Evolutionary conservation across 1,140 invertebrate genomes (phyloP), one percentile per base, ranked within the genome.

Genomic region (Ceratina calcarata): DNA sequence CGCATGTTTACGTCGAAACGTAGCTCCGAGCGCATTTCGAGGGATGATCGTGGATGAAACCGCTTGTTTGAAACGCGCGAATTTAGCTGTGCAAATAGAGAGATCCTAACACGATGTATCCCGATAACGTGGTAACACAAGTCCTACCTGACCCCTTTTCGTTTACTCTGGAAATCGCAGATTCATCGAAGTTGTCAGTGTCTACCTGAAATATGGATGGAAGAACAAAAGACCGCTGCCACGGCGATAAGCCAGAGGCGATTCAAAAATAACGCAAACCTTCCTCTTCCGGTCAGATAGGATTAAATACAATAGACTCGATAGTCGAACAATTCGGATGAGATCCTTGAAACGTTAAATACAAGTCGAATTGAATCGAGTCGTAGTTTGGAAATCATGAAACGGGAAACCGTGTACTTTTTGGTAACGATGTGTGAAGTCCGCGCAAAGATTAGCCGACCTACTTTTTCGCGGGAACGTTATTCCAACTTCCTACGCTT

Each of bases 111-210:
- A 45, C 58, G 8, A 6, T 18, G 45, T 24, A 51, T 12, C 15
- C 20, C 18, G 8, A 4, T 18, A 24, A 22, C n/a, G 13, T n/a
- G 22, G 74, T 82, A 68, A 69, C 66, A 64, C 32, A 49, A 22
- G 37, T 82, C 55, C 27, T n/a, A 73, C 6, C 20, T n/a, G 45
- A 15, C 20, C 6, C 16, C n/a, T 16, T 20, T 37, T 24, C 15
- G 16, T 57, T 62, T n/a, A 6, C 58, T 13, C 20, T 53, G 51
- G 60, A 3, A 57, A 22, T 22, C n/a, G 13, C 53, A 37, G 13
- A 27, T 51, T 61, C n/a, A 32, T 45, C 3, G 13, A 71, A 71
- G n/a, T 60, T 24, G 22, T 45, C 7, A 16, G 16, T 20, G 0
- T 8, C 15, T 58, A 32, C 3, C 7, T 45, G 32, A 1, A 13